phyloP scores from a whole-genome alignment of 2,888 invertebrate species.

The Mesoligia furuncula region DNA sequence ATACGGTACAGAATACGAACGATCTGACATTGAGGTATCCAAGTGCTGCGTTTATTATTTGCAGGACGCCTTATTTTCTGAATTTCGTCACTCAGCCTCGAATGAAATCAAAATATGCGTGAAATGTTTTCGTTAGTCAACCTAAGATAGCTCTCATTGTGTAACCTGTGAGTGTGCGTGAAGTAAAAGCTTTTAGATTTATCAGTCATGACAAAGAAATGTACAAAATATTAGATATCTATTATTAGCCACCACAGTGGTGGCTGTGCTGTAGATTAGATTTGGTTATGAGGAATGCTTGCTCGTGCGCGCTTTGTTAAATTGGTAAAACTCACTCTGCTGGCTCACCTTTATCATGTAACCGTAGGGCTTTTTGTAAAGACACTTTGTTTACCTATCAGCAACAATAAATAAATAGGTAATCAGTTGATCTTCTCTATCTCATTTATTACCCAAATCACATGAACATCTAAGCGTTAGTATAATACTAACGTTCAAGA shows the following conservation, averaged over 20 bases:
- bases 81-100: neutral
- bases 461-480: slow-evolving; percentile 7
- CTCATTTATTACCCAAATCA: slow-evolving; percentile 30
- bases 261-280: neutral
- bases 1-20: slow-evolving; percentile 9
- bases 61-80: neutral
- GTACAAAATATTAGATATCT: neutral
- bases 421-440: neutral
- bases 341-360: neutral
- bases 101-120: neutral
- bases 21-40: neutral
- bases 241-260: neutral
- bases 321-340: neutral
- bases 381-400: slow-evolving; percentile 9
- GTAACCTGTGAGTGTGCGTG: neutral
- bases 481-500: neutral
- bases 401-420: neutral
- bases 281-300: neutral
- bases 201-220: neutral
- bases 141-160: neutral
- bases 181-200: neutral
- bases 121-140: neutral
- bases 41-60: neutral
- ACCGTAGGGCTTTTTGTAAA: neutral
- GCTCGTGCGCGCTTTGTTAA: neutral